Evolutionary conservation across 2,797 vertebrate species (phyloP), one percentile per base, ranked within the genome.

Genomic region (Knipowitschia caucasica): DNA sequence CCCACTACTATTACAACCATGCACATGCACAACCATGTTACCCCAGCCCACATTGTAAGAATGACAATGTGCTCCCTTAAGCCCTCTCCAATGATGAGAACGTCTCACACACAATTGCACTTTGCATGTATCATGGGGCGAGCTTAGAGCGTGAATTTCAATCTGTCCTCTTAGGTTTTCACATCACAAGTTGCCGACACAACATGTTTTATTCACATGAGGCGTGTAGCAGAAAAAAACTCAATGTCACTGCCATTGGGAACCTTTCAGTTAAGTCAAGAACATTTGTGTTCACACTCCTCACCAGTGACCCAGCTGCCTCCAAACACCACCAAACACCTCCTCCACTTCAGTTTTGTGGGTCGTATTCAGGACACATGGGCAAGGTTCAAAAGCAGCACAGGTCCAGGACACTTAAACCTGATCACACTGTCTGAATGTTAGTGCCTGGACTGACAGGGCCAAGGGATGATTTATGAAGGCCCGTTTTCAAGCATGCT

Each of bases 61-160:
- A 66, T 64, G 31, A 60, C 52, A 55, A 62, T 42, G 53, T 58
- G 56, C 40, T 39, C 43, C 70, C 68, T 21, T 9, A 46, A 66
- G 47, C 55, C 1, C 30, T 47, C 64, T 62, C 53, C 21, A 31
- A 33, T 47, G 59, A 81, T 62, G 62, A 49, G 63, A 43, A 62
- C 33, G 51, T 56, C 46, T 50, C 8, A 3, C 56, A 46, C 18
- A 67, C 57, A 62, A 47, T 26, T 66, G 26, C 53, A 63, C 43
- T 64, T 61, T 72, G 54, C 47, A 44, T 50, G 56, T 67, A 44
- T 67, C 44, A 0, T 43, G 56, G 18, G 26, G 58, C 56, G 56
- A 75, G 61, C 70, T 74, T 62, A n/a, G 26, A 30, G 26, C 27
- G 17, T 31, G 45, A 26, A 31, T 47, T 31, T 31, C 45, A 47